Base-by-base conservation (phyloP, 2,888 invertebrate species). In the Iphiclides podalirius region DNA sequence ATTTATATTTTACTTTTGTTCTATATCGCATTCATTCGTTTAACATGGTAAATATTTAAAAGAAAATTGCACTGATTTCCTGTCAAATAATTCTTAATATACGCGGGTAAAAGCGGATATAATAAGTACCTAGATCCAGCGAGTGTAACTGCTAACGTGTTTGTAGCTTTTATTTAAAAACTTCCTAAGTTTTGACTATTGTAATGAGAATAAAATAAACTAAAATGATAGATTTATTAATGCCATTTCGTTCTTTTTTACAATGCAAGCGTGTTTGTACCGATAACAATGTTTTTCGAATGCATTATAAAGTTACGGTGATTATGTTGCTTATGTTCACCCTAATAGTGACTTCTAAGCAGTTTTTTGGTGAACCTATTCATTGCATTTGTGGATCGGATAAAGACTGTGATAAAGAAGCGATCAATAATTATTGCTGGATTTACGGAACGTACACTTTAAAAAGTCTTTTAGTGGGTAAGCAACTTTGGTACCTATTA, bases 291-390 rank as follows among this genome's bases (percentile, higher is more conserved):
- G 89, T 94, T 6, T 95, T 94, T 70, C 91, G 92, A 36, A 83
- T 95, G 69, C 95, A 95, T 75, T 94, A 94, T 69, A 92, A 93
- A 69, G 88, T 92, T 26, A 94, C 95, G 0, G 93, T 93, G 40
- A 90, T 93, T 41, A 89, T 95, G 66, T 79, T 96, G 52, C 80
- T 95, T 33, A 90, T 93, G 15, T 94, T 93, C 75, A 93, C 94
- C 1, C 79, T 95, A 62, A 72, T 96, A 61, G 91, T 96, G 36
- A 94, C 94, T 15, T 93, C 94, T 9, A 94, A 94, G 65, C 95
- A 96, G 74, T 95, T 95, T 79, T 95, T 96, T 63, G 96, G 96
- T 0, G 94, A 96, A 62, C 95, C 96, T 0, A 95, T 96, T 43
- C 91, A 93, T 63, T 96, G 96, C 72, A 89, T 92, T 70, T 84